Evolutionary conservation across 2,888 invertebrate genomes (phyloP).

Genomic region (Nasonia oneida): DNA sequence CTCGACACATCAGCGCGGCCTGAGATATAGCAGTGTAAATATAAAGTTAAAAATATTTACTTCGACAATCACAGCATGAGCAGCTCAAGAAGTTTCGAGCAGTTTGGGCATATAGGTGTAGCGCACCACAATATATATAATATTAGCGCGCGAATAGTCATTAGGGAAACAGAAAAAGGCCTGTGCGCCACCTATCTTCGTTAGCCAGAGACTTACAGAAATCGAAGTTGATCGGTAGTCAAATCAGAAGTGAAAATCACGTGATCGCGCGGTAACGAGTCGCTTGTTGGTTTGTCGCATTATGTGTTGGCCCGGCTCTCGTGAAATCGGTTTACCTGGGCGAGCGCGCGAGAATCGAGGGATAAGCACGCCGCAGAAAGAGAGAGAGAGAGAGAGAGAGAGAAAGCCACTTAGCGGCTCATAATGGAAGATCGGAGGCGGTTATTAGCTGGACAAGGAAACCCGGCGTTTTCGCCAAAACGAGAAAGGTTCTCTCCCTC

Average conservation of each 20-base stretch:
- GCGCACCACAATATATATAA: neutral
- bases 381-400: neutral
- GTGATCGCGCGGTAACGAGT: constrained; percentile 62
- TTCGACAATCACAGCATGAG: too few relatives aligned
- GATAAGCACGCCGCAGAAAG: neutral
- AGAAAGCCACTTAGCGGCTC: constrained; percentile 64
- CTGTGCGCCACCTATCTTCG: too few relatives aligned
- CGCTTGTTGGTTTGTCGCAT: constrained; percentile 63
- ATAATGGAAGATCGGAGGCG: constrained; percentile 63
- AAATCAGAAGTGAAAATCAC: neutral
- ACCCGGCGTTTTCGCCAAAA: constrained; percentile 61
- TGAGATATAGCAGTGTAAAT: too few relatives aligned
- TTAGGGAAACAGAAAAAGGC: too few relatives aligned
- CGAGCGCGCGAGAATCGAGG: neutral
- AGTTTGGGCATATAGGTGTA: too few relatives aligned
- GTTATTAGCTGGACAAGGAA: constrained; percentile 66
- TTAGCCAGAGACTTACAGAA: neutral
- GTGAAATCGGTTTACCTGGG: constrained; percentile 66
- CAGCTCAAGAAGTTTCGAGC: too few relatives aligned
- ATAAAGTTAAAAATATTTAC: too few relatives aligned
- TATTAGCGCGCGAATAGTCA: too few relatives aligned
- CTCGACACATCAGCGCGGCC: too few relatives aligned
- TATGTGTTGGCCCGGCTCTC: constrained; percentile 63
- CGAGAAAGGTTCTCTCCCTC: constrained; percentile 48
- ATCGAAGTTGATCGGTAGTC: constrained; percentile 41